phyloP scores from a whole-genome alignment of 2,113 vertebrate species.

The Microcebus murinus region DNA sequence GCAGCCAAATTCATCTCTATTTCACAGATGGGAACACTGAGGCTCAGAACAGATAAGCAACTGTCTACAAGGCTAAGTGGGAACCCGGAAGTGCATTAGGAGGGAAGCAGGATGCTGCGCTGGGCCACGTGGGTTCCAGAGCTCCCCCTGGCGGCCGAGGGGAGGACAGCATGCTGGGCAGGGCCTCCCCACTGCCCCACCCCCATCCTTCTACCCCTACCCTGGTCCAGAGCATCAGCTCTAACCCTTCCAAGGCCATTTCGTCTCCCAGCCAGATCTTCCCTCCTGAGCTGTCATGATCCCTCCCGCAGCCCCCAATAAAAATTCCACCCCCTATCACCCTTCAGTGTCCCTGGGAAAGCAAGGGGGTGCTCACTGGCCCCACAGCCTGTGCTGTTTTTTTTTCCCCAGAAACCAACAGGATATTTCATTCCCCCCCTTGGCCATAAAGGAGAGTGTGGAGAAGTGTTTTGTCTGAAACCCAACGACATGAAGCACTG shows the following conservation, averaged over 20 bases:
- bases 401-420: background rate
- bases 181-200: accelerated
- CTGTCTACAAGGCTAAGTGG: no score
- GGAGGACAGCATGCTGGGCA: background rate
- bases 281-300: background rate
- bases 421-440: background rate
- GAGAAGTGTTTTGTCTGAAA: background rate
- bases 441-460: background rate
- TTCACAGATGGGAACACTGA: no score
- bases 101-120: background rate
- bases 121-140: background rate
- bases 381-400: no score
- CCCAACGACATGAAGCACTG: background rate
- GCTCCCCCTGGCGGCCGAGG: background rate
- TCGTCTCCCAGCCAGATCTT: background rate
- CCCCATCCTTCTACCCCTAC: background rate
- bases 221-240: background rate
- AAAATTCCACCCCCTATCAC: background rate
- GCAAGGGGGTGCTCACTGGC: background rate
- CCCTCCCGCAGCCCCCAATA: background rate
- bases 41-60: no score
- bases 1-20: no score
- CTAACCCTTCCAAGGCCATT: background rate
- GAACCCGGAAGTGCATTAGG: background rate
- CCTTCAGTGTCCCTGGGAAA: background rate